phyloP scores from a whole-genome alignment of 1,140 invertebrate genomes.

The Drosophila subpulchrella region DNA sequence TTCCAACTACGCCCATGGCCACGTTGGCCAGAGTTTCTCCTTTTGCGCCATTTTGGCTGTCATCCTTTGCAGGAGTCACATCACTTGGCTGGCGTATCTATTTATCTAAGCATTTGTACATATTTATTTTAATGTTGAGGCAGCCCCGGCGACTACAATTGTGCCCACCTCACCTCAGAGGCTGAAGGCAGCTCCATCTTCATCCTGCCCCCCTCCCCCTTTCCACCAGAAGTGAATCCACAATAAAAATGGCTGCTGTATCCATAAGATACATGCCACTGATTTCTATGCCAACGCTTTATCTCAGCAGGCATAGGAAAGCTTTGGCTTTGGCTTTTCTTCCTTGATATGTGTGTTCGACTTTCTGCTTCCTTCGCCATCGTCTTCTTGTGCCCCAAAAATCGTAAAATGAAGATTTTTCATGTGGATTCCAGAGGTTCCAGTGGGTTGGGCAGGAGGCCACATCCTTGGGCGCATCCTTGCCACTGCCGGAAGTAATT shows the following conservation, averaged over 20 bases:
- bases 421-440: conserved; percentile 72
- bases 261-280: conserved; percentile 83
- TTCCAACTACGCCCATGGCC: conserved; percentile 12
- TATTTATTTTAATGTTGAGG: conserved; percentile 84
- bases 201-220: conserved; percentile 1
- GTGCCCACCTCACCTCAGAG: conserved; percentile 56
- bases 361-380: conserved; percentile 28
- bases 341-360: conserved; percentile 74
- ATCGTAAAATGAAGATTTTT: conserved; percentile 84
- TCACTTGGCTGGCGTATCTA: conserved; percentile 78
- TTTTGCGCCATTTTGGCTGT: conserved; percentile 77
- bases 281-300: conserved; percentile 79
- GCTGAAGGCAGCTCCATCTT: conserved; percentile 32
- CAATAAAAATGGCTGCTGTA: conserved; percentile 82
- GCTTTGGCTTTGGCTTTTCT: conserved; percentile 50
- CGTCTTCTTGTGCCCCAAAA: conserved; percentile 47
- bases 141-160: conserved; percentile 73
- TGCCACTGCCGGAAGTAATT: conserved; percentile 80
- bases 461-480: conserved; percentile 68
- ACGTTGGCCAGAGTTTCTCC: conserved; percentile 34
- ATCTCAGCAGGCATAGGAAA: conserved; percentile 64
- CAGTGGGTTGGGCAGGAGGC: background rate
- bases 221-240: conserved; percentile 68
- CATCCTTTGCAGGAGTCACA: conserved; percentile 79
- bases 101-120: conserved; percentile 83